Conservation (phyloP, 2,113 vertebrate species). For the Pampusana beccarii region DNA sequence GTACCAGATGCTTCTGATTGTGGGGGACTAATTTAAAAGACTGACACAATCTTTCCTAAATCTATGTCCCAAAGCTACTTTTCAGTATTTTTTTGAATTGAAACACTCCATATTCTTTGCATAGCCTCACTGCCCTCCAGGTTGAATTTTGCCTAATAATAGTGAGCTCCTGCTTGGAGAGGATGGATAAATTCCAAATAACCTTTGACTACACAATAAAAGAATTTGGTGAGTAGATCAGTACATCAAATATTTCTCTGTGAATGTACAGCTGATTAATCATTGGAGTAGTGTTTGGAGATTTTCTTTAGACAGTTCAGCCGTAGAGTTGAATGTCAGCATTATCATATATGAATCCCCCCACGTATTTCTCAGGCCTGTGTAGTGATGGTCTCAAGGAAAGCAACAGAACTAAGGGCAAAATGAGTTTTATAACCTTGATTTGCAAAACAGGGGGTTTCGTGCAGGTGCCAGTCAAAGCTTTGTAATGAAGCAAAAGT, state of each 20-base stretch:
- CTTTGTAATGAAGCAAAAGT: background rate
- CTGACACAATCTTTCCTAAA: background rate
- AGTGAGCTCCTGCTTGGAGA: background rate
- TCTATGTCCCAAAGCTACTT: background rate
- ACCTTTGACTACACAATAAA: constrained; percentile 5
- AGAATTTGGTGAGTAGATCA: background rate
- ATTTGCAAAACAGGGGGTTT: background rate
- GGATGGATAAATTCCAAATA: background rate
- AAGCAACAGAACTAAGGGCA: background rate
- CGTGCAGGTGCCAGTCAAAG: background rate
- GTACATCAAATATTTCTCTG: constrained; percentile 38
- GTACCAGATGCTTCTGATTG: background rate
- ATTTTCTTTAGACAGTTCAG: constrained; percentile 24
- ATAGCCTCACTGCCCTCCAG: background rate
- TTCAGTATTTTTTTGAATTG: background rate
- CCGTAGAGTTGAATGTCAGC: constrained; percentile 11
- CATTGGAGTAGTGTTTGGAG: constrained; percentile 3
- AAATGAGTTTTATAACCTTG: background rate
- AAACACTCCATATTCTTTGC: background rate
- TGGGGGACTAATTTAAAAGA: background rate
- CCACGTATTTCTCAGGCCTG: background rate
- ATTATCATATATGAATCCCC: constrained; percentile 32
- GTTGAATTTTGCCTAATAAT: background rate
- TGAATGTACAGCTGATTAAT: constrained; percentile 18
- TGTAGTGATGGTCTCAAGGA: background rate